Base-by-base conservation (phyloP, 1,140 invertebrate species). In the Nymphalis io region DNA sequence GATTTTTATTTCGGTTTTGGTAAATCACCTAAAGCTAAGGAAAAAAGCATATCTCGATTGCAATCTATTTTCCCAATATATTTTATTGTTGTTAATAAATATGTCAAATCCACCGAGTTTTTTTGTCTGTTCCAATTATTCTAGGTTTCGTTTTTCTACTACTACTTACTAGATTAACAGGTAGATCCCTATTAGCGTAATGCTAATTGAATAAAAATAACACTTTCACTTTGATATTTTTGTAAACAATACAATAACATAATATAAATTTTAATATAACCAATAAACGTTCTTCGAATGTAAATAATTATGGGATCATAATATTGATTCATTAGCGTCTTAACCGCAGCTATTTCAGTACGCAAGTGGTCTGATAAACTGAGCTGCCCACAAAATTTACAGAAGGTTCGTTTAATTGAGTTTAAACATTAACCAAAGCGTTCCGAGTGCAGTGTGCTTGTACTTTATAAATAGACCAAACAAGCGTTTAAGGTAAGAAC, bases 341-440 rank as follows among this genome's bases (percentile, higher is more conserved):
- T 71, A 68, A 71, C 62, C 61, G 71, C 42, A 57, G 78, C 72
- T 88, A 85, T 88, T 87, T 85, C 65, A 63, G 78, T 75, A 70
- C 80, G 79, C 75, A 79, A 88, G 86, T 83, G 84, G 75, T 73
- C 55, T 72, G 83, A 84, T 85, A 88, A 85, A 76, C 64, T 74
- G 75, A 75, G 44, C 75, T 71, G 73, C 71, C 74, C 73, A 76
- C 78, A 71, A 72, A 74, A 73, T 74, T 72, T 75, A 70, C 55
- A 75, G 75, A 70, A 82, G 74, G 72, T 76, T 70, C 76, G 61
- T 68, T 79, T 79, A 84, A 82, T 85, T 80, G 80, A 83, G 77
- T 76, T 75, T 74, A 62, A 84, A 82, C 81, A 83, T 85, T 88
- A 82, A 79, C 73, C 70, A 68, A 80, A 74, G 68, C 63, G 68